These are phyloP conservation scores for Lacerta viridis DNA, from an alignment of 2,797 vertebrate genomes.

Conservation along the genomic window DNA sequence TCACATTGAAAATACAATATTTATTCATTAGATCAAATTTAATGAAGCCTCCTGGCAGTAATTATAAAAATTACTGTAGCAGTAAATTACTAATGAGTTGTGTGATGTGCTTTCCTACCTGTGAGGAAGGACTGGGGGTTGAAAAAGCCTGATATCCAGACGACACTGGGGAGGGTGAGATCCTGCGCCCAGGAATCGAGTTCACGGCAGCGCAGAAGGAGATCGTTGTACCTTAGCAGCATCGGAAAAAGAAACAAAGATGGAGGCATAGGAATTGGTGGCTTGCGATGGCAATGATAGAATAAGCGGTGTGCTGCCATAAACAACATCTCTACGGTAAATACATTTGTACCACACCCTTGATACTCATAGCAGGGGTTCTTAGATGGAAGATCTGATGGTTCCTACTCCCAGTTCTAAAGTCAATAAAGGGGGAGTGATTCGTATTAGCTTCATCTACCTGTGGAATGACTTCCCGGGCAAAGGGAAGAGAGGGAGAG, in stretches of 20 bases:
- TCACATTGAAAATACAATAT: constrained; percentile 99
- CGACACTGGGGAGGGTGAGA: constrained; percentile 87
- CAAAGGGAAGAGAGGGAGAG: background rate
- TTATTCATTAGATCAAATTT: constrained; percentile 99
- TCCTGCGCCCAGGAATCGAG: constrained; percentile 83
- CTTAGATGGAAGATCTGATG: background rate
- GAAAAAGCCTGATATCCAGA: constrained; percentile 93
- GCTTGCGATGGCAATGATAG: constrained; percentile 45
- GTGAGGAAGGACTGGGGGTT: constrained; percentile 94
- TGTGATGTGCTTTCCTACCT: constrained; percentile 95
- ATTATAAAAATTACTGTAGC: constrained; percentile 99
- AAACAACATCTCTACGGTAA: background rate
- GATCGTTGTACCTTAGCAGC: constrained; percentile 81
- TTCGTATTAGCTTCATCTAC: too few relatives aligned
- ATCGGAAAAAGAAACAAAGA: constrained; percentile 40
- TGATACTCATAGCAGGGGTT: background rate
- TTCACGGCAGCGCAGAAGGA: constrained; percentile 84
- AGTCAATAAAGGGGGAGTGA: too few relatives aligned
- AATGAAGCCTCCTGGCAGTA: constrained; percentile 99
- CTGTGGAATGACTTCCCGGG: background rate
- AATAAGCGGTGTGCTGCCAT: background rate
- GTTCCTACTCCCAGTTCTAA: too few relatives aligned
- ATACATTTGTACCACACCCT: background rate
- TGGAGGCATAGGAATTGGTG: constrained; percentile 30
- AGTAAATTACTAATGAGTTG: constrained; percentile 99